Percentiles rank a stretch among this genome's conserved stretches.
Conservation (phyloP, 2,888 invertebrate genomes). For the Rhagonycha fulva region DNA sequence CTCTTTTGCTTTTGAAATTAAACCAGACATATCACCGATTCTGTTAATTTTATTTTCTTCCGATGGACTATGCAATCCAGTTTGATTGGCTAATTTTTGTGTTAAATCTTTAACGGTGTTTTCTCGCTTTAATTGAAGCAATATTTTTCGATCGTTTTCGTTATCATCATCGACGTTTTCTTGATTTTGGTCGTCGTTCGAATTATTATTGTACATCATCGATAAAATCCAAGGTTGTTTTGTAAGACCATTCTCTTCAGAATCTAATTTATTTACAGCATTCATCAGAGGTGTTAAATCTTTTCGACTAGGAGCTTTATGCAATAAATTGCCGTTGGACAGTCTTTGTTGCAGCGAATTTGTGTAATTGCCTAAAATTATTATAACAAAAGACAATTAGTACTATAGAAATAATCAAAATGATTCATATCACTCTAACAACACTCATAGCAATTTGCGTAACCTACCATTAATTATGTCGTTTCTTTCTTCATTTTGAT, state of each 20-base stretch:
- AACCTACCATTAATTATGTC: constrained; percentile 48
- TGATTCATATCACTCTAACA: background rate
- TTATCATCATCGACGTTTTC: constrained; percentile 57
- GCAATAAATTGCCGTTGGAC: constrained; percentile 62
- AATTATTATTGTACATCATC: constrained; percentile 39
- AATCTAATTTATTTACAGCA: constrained; percentile 61
- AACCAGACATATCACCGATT: constrained; percentile 85
- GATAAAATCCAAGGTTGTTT: constrained; percentile 53
- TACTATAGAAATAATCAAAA: background rate
- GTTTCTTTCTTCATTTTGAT: constrained; percentile 41
- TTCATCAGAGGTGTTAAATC: constrained; percentile 61
- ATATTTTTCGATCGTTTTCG: constrained; percentile 60
- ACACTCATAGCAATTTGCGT: background rate
- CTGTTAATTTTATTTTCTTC: constrained; percentile 66
- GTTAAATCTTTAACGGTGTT: constrained; percentile 88
- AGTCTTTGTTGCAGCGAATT: constrained; percentile 64
- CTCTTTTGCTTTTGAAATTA: constrained; percentile 92
- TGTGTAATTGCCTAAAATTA: constrained; percentile 60
- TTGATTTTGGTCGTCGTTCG: constrained; percentile 62
- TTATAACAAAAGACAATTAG: background rate
- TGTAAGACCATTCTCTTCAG: constrained; percentile 54
- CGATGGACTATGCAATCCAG: constrained; percentile 58
- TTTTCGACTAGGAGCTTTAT: constrained; percentile 54
- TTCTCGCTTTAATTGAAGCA: constrained; percentile 75
- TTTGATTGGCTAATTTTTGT: constrained; percentile 79